phyloP scores from a whole-genome alignment of 2,797 vertebrate genomes.

The Phalloptychus januarius region DNA sequence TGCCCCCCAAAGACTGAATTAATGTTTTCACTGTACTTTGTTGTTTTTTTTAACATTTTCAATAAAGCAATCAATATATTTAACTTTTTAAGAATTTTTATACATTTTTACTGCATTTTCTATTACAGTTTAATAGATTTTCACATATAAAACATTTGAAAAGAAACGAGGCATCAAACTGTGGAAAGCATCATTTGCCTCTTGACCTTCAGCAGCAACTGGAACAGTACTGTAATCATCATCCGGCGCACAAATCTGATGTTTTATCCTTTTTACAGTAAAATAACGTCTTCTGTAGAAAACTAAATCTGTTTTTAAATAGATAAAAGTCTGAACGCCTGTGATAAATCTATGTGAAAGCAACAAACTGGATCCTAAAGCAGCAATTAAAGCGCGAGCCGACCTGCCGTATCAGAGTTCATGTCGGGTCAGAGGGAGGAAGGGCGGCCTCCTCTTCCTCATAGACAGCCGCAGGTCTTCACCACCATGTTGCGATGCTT shows the following conservation, averaged over 20 bases:
- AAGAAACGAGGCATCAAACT: slow-evolving; percentile 9
- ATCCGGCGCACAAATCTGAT: background rate
- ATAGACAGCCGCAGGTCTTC: slow-evolving; percentile 94
- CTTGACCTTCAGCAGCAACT: background rate
- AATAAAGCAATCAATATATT: slow-evolving; percentile 71
- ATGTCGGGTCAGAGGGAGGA: too few relatives aligned
- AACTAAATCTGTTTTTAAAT: slow-evolving; percentile 8
- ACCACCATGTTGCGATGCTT: slow-evolving; percentile 98
- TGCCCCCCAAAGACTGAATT: background rate
- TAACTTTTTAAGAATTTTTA: background rate
- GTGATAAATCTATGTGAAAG: background rate
- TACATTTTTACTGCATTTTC: background rate
- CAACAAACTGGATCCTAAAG: background rate
- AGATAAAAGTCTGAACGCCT: background rate
- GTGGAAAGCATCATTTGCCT: background rate
- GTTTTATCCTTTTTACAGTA: background rate
- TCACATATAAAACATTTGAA: background rate
- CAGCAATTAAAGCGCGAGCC: background rate
- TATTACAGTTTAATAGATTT: slow-evolving; percentile 2
- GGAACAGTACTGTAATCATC: background rate
- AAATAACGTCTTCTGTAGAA: background rate
- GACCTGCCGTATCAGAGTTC: background rate
- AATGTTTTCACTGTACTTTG: slow-evolving; percentile 8
- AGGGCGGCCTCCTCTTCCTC: slow-evolving; percentile 23
- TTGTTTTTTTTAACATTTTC: slow-evolving; percentile 52